Base-by-base conservation (phyloP, 2,888 invertebrate genomes). In the Biston betularia region DNA sequence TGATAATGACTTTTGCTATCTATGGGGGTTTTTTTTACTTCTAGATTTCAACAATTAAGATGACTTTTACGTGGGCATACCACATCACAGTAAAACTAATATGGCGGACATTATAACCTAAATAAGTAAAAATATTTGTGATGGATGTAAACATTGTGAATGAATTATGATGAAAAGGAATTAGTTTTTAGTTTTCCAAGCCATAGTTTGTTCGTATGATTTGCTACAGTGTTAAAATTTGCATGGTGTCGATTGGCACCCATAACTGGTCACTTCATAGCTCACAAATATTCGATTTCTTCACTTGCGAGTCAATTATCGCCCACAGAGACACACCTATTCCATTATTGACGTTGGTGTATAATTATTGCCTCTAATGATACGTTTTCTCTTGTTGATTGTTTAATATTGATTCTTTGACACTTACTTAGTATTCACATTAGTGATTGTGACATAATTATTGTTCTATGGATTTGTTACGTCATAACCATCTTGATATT, bases 291-390 rank as follows among this genome's bases (percentile, higher is more conserved):
- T 56, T 45, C 45, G 56, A 42, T 59, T 59, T 9, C 44, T 44
- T 50, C 48, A 49, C 24, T 42, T 24, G 11, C 38, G 59, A 48
- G 14, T 48, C 46, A 58, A 58, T 60, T 50, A 48, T 40, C 45
- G 56, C 57, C 56, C 46, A 61, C 52, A 24, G 34, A 6, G 11
- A 48, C 59, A 44, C 52, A 52, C 33, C 53, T 42, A 45, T 12
- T 61, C 40, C 40, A 45, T 24, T 45, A 57, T 15, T 38, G 35
- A 24, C 38, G 63, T 53, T 52, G 58, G 55, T 38, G 50, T 55
- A 50, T 65, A 60, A 55, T 65, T 48, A 65, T 55, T 44, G 52
- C 14, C 34, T 42, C 8, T 59, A 66, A 53, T 58, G 14, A 62
- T 49, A 66, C 44, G 61, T 52, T 60, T 49, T 55, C 52, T 52